These are phyloP conservation scores for Fistularia tabacaria DNA, from an alignment of 2,797 vertebrate genomes.

Conservation along the genomic window DNA sequence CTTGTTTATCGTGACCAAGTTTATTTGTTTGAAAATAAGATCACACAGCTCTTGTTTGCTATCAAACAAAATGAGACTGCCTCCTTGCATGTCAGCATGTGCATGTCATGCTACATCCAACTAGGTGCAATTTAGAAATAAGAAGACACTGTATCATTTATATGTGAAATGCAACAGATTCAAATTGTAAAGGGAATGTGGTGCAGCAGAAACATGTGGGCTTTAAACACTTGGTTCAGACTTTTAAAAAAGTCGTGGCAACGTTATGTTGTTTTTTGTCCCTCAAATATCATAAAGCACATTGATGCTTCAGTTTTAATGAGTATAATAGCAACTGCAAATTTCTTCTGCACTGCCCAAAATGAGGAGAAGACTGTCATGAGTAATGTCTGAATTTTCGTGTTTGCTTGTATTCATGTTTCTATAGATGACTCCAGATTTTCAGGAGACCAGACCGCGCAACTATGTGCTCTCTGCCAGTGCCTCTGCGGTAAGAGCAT, in stretches of 20 bases:
- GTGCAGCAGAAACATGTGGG: no score
- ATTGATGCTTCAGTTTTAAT: no score
- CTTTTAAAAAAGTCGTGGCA: no score
- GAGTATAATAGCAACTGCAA: not conserved
- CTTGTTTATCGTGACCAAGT: no score
- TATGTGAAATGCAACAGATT: no score
- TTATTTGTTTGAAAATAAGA: no score
- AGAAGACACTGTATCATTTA: no score
- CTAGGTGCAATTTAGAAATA: not conserved
- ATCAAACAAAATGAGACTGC: not conserved
- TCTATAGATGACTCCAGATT: constrained; percentile 87
- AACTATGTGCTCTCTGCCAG: constrained; percentile 97
- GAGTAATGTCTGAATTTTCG: not conserved
- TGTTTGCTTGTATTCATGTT: constrained; percentile 17
- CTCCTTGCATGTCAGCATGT: constrained; percentile 38
- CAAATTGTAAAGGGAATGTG: no score
- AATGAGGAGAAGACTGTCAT: not conserved
- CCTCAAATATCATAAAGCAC: not conserved
- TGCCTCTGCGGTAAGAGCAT: constrained; percentile 89
- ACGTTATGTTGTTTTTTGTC: not conserved
- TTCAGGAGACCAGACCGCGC: constrained; percentile 95
- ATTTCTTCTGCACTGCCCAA: not conserved
- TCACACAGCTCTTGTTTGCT: constrained; percentile 3
- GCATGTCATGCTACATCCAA: constrained; percentile 16
- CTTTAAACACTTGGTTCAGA: not conserved